phyloP scores from a whole-genome alignment of 2,888 invertebrate species.

The Lordiphosa fenestrarum region DNA sequence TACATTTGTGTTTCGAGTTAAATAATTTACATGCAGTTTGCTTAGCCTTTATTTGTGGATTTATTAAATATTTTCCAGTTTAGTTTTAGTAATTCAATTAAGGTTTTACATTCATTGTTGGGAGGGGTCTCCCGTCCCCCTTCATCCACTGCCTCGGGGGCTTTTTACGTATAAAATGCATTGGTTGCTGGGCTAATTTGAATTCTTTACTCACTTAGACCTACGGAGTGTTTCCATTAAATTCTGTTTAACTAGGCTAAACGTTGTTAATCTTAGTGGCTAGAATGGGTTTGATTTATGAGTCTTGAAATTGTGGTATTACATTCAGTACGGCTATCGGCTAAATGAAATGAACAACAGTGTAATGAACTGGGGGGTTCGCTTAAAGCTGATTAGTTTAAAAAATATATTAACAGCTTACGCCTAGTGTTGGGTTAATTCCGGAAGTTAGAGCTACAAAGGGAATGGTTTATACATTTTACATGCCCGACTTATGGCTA shows the following conservation, averaged over 20 bases:
- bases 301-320: conserved; percentile 30
- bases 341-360: conserved; percentile 67
- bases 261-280: conserved; percentile 43
- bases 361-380: conserved; percentile 51
- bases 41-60: conserved; percentile 47
- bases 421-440: conserved; percentile 13
- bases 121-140: no score
- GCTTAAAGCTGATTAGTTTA: conserved; percentile 71
- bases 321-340: conserved; percentile 54
- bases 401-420: conserved; percentile 76
- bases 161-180: conserved; percentile 73
- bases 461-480: conserved; percentile 31
- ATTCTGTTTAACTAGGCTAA: conserved; percentile 51
- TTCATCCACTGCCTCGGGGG: background rate
- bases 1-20: conserved; percentile 49
- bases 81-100: conserved; percentile 42
- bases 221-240: conserved; percentile 49
- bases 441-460: conserved; percentile 28
- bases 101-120: conserved; percentile 26
- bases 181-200: conserved; percentile 66
- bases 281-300: conserved; percentile 61
- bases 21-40: conserved; percentile 72
- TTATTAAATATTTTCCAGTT: conserved; percentile 29
- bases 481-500: conserved; percentile 41
- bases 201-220: conserved; percentile 54